Evolutionary conservation across 1,140 invertebrate genomes (phyloP).

Genomic region (Drosophila repleta): DNA sequence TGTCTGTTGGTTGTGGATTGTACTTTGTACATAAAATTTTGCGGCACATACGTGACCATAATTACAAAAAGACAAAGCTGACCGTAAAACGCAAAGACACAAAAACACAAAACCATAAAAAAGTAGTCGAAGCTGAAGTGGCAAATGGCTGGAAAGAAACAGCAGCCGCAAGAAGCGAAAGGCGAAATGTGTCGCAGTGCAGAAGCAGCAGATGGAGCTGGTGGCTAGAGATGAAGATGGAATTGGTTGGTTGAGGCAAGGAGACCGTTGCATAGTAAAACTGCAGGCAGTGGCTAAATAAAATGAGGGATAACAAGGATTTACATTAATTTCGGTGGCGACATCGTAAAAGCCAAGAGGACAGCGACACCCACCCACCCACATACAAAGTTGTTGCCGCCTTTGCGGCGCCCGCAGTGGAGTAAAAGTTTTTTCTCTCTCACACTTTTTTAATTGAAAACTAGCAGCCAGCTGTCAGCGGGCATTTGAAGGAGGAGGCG

Average conservation of each 20-base stretch:
- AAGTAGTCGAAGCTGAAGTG: constrained; percentile 45
- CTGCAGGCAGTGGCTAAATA: constrained; percentile 50
- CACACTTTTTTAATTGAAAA: constrained; percentile 47
- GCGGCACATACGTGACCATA: constrained; percentile 59
- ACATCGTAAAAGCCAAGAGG: constrained; percentile 38
- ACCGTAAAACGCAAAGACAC: constrained; percentile 32
- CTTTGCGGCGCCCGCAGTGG: constrained; percentile 11
- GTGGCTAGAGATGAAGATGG: background rate
- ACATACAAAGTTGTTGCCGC: constrained; percentile 27
- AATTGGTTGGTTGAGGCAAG: background rate
- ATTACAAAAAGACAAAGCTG: constrained; percentile 52
- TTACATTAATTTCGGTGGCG: constrained; percentile 55
- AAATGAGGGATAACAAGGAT: constrained; percentile 61
- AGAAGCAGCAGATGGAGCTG: constrained; percentile 7
- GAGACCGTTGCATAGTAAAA: constrained; percentile 37
- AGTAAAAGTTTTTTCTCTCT: constrained; percentile 37
- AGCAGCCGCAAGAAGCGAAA: constrained; percentile 36
- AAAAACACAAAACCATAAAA: constrained; percentile 33
- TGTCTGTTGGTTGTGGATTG: constrained; percentile 26
- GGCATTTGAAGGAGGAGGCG: background rate
- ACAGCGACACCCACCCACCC: constrained; percentile 3
- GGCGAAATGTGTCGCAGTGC: constrained; percentile 48
- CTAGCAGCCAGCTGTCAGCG: constrained; percentile 41
- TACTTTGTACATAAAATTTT: constrained; percentile 49
- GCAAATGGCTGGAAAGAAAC: constrained; percentile 21